Evolutionary conservation across 2,797 vertebrate genomes (phyloP).

Genomic region (Pristis pectinata): DNA sequence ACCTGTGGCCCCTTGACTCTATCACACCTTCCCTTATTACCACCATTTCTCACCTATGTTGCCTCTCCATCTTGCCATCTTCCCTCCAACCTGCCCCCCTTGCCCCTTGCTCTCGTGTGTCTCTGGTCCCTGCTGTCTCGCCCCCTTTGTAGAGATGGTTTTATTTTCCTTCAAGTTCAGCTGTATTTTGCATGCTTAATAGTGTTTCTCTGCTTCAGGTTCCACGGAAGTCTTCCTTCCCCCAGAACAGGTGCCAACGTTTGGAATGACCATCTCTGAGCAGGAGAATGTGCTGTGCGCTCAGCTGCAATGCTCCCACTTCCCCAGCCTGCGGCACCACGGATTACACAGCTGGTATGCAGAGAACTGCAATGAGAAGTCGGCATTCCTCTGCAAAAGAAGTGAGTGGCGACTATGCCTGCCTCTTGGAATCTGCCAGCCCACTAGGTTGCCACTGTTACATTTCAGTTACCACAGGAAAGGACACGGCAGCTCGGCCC

Average conservation of each 20-base stretch:
- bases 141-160: not conserved
- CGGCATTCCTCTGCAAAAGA: slow-evolving; percentile 94
- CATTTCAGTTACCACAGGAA: not conserved
- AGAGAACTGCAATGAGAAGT: slow-evolving; percentile 91
- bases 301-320: slow-evolving; percentile 85
- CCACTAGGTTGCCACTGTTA: not conserved
- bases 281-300: slow-evolving; percentile 86
- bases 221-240: slow-evolving; percentile 88
- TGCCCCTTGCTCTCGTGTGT: not conserved
- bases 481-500: not conserved
- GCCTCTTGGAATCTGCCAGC: not conserved
- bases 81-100: not conserved
- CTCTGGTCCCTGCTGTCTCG: not conserved
- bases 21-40: too few relatives aligned
- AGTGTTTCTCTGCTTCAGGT: slow-evolving; percentile 54
- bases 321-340: slow-evolving; percentile 76
- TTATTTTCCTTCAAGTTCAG: not conserved
- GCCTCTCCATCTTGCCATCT: not conserved
- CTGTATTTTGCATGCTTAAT: not conserved
- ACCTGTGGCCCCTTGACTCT: too few relatives aligned
- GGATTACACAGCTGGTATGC: slow-evolving; percentile 94
- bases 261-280: slow-evolving; percentile 65
- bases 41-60: too few relatives aligned
- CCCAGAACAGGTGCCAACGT: slow-evolving; percentile 69
- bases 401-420: slow-evolving; percentile 59